Percentiles rank a stretch among this genome's conserved stretches.
Conservation (phyloP, 2,797 vertebrate genomes). For the Steatocranus sp. region DNA sequence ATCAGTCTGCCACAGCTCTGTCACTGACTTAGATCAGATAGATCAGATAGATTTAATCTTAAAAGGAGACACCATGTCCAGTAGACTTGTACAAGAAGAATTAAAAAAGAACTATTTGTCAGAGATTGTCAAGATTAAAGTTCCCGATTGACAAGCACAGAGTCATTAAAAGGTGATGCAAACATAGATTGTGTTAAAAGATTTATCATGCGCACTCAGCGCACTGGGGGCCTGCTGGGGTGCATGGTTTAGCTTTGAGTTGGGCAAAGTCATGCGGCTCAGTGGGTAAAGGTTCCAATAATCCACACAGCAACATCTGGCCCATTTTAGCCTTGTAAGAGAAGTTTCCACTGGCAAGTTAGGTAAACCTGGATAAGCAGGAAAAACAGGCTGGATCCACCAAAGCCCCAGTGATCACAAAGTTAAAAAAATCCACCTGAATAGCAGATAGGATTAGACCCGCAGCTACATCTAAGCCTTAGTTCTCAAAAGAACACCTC, state of each 20-base stretch:
- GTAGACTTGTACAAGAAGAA: background rate
- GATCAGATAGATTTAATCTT: background rate
- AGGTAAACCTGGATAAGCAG: background rate
- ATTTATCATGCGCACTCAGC: background rate
- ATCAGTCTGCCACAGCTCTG: background rate
- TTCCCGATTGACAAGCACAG: background rate
- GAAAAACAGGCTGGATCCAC: background rate
- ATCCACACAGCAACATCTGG: background rate
- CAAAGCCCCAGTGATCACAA: background rate
- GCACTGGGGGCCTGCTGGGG: background rate
- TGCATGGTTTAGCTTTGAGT: background rate
- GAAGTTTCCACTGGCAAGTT: background rate
- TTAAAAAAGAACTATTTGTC: background rate
- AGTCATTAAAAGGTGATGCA: background rate
- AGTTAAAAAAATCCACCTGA: background rate
- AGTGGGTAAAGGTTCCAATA: background rate
- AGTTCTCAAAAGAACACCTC: background rate
- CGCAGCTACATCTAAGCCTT: rapidly evolving
- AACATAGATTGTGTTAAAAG: background rate
- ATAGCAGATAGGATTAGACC: background rate
- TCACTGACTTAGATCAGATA: background rate
- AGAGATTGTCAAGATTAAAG: background rate
- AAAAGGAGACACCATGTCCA: background rate
- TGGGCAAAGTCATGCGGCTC: background rate
- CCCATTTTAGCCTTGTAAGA: background rate